phyloP scores from a whole-genome alignment of 2,888 invertebrate species.

The Masnerella sp. region DNA sequence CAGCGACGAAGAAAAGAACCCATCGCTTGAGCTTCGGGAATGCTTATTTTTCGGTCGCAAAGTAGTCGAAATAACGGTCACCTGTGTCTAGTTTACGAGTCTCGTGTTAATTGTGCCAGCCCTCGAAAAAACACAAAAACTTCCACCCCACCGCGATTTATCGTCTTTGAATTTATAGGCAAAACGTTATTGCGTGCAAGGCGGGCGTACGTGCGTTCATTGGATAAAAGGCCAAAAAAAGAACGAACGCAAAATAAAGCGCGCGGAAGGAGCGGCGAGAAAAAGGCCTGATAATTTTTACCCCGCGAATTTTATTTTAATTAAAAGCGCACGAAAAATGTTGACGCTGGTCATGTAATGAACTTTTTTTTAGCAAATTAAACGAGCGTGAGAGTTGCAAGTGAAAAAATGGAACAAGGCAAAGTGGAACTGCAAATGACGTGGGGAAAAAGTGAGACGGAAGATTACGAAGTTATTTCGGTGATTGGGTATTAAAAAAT shows the following conservation, averaged over 20 bases:
- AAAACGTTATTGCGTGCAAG: constrained; percentile 61
- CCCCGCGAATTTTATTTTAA: constrained; percentile 46
- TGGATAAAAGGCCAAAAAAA: constrained; percentile 42
- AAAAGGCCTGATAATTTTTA: constrained; percentile 29
- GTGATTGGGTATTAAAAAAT: too few relatives aligned
- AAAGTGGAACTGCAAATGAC: background rate
- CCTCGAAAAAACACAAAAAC: constrained; percentile 54
- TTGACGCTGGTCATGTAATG: constrained; percentile 40
- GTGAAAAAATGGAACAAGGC: background rate
- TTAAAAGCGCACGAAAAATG: constrained; percentile 41
- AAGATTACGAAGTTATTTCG: too few relatives aligned
- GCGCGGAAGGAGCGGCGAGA: constrained; percentile 11
- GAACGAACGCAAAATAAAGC: constrained; percentile 9
- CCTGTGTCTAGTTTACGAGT: constrained; percentile 64
- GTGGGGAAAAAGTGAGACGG: background rate
- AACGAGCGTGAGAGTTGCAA: constrained; percentile 10
- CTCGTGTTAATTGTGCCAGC: constrained; percentile 67
- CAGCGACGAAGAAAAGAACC: constrained; percentile 10
- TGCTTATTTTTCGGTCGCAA: constrained; percentile 46
- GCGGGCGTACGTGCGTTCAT: constrained; percentile 48
- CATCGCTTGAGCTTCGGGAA: constrained; percentile 16
- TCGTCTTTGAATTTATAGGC: constrained; percentile 61
- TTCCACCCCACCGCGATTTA: constrained; percentile 60
- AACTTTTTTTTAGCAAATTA: constrained; percentile 34
- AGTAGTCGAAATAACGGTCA: constrained; percentile 62